These are phyloP conservation scores for Drosophila pruinosa DNA, from an alignment of 1,140 invertebrate species.

Conservation along the genomic window DNA sequence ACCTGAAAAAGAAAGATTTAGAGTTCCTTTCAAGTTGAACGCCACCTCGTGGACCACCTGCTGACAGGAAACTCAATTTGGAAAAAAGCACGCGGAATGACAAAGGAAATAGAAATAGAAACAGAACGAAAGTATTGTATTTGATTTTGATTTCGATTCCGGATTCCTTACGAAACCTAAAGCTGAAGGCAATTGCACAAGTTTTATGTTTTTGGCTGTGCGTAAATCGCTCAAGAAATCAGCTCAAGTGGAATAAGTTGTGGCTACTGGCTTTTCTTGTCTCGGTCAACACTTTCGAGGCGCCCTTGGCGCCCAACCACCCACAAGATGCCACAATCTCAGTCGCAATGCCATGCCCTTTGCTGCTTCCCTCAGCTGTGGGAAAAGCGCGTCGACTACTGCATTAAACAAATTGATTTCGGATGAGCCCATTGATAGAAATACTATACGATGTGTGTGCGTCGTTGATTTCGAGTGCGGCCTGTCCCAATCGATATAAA, in stretches of 20 bases:
- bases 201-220: slow-evolving; percentile 78
- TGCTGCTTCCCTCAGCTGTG: slow-evolving; percentile 8
- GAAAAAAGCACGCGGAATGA: slow-evolving; percentile 30
- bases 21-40: slow-evolving; percentile 50
- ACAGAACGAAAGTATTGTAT: not conserved
- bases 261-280: slow-evolving; percentile 56
- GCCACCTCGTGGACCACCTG: slow-evolving; percentile 55
- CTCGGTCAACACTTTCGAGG: slow-evolving; percentile 64
- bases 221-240: slow-evolving; percentile 79
- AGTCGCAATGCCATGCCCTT: not conserved
- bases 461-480: slow-evolving; percentile 40
- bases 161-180: not conserved
- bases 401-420: slow-evolving; percentile 78
- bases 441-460: slow-evolving; percentile 61
- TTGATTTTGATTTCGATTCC: not conserved
- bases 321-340: slow-evolving; percentile 2
- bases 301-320: not conserved
- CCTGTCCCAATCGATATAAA: slow-evolving; percentile 58
- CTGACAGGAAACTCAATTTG: slow-evolving; percentile 63
- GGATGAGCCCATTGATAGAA: slow-evolving; percentile 68
- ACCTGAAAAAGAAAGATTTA: slow-evolving; percentile 50
- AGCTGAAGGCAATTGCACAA: slow-evolving; percentile 63
- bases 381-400: slow-evolving; percentile 36
- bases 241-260: slow-evolving; percentile 79
- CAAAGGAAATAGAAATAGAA: slow-evolving; percentile 47